Percentiles rank a stretch among this genome's conserved stretches.
phyloP scores from a whole-genome alignment of 2,113 vertebrate species.

The Boulengeromyrus knoepffleri region DNA sequence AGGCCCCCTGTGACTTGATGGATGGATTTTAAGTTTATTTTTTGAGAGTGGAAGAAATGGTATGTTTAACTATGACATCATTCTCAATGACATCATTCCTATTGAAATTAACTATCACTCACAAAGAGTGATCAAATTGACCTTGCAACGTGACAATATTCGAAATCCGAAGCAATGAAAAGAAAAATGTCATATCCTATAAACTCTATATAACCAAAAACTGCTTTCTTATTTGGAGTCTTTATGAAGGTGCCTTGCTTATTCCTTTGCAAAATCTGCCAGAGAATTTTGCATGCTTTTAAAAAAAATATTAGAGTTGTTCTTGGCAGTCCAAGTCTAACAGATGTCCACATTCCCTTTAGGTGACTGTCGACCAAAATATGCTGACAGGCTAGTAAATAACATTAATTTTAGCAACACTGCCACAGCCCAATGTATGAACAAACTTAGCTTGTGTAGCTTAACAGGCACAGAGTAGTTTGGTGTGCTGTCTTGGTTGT shows the following conservation, averaged over 20 bases:
- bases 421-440: neutral
- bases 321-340: slow-evolving; percentile 56
- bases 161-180: neutral
- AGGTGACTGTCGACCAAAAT: slow-evolving; percentile 64
- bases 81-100: neutral
- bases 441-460: neutral
- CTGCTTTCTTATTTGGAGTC: neutral
- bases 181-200: neutral
- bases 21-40: neutral
- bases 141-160: neutral
- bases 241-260: neutral
- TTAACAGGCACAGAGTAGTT: neutral
- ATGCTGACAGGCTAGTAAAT: slow-evolving; percentile 38
- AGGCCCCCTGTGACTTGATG: neutral
- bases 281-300: neutral
- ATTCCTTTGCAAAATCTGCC: neutral
- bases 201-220: neutral
- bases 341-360: slow-evolving; percentile 59
- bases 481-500: neutral
- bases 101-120: neutral
- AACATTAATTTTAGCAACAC: slow-evolving; percentile 2
- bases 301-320: slow-evolving; percentile 49
- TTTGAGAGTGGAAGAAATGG: neutral
- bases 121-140: neutral
- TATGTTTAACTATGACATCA: neutral